Evolutionary conservation across 2,797 vertebrate species (phyloP).

Genomic region (Picus viridis): DNA sequence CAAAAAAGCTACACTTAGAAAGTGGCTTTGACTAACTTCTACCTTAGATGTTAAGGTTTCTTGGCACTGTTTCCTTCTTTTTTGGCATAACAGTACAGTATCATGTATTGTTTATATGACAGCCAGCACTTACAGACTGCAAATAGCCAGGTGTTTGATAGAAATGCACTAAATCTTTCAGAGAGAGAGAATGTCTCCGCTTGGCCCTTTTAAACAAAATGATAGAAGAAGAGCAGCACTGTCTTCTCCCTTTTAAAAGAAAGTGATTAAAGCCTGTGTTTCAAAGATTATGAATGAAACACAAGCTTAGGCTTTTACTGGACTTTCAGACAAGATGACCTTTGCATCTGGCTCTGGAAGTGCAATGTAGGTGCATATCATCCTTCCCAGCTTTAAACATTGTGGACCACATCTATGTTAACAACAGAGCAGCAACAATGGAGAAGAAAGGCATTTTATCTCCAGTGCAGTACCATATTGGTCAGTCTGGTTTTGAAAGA

Average conservation of each 20-base stretch:
- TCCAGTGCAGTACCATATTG: background rate
- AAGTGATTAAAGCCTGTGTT: background rate
- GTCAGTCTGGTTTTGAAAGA: background rate
- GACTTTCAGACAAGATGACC: background rate
- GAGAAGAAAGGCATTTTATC: background rate
- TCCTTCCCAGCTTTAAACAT: background rate
- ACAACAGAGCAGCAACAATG: background rate
- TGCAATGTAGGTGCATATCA: background rate
- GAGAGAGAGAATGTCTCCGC: background rate
- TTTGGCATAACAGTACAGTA: background rate
- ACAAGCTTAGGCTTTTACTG: background rate
- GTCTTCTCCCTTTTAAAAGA: background rate
- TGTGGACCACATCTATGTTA: background rate
- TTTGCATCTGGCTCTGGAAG: background rate
- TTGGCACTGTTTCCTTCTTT: background rate
- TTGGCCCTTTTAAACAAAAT: background rate
- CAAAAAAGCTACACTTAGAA: background rate
- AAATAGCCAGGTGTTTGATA: background rate
- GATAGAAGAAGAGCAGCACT: background rate
- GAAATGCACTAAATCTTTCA: background rate
- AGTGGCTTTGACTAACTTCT: background rate
- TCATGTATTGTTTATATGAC: background rate
- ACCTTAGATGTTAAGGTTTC: background rate
- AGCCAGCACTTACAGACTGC: background rate
- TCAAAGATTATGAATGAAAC: background rate